A percentile compares a stretch with the other conserved stretches of the same genome.
Evolutionary conservation across 2,888 invertebrate species (phyloP).

Genomic region (Eristalis tenax): DNA sequence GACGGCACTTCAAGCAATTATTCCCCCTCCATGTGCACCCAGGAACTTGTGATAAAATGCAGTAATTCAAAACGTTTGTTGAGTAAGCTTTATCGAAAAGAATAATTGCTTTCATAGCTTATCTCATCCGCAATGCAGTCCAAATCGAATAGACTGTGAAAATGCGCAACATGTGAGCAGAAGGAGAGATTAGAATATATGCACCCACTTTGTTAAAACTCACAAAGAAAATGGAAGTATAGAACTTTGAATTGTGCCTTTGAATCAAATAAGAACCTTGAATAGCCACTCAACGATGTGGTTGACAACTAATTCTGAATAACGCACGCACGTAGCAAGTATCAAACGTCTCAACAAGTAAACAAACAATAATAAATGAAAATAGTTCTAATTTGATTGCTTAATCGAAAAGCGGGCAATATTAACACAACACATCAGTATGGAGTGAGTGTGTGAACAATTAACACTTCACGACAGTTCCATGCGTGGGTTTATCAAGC

Average conservation of each 20-base stretch:
- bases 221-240: too few species aligned
- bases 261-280: background rate
- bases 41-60: too few species aligned
- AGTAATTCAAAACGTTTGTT: too few species aligned
- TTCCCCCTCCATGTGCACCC: too few species aligned
- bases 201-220: background rate
- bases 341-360: background rate
- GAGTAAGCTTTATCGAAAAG: too few species aligned
- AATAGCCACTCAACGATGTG: background rate
- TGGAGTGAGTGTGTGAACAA: background rate
- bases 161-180: too few species aligned
- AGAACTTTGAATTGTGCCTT: background rate
- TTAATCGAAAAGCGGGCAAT: background rate
- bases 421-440: background rate
- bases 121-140: too few species aligned
- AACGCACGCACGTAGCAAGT: background rate
- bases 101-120: too few species aligned
- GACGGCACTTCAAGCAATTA: too few species aligned
- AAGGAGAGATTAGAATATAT: background rate
- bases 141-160: too few species aligned
- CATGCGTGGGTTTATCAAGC: background rate
- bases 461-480: background rate
- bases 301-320: background rate
- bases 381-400: background rate
- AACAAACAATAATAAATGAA: background rate